Percentiles rank a stretch among this genome's conserved stretches.
phyloP scores from a whole-genome alignment of 92 coral and sea anemone genomes.

The Parazoanthus swiftii region DNA sequence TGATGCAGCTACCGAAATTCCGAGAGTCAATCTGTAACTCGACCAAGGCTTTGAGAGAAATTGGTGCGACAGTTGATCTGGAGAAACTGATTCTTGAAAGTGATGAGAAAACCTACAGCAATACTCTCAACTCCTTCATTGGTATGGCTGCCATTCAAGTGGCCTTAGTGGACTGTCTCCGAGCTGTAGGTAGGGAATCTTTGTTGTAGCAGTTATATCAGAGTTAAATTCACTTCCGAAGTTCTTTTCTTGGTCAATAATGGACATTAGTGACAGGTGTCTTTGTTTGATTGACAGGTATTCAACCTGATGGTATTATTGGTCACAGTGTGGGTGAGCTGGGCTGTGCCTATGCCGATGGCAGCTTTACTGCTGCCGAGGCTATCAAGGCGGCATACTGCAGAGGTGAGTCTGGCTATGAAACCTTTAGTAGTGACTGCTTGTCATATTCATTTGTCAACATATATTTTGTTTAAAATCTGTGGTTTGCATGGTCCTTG shows the following conservation, averaged over 20 bases:
- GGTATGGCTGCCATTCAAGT: constrained; percentile 84
- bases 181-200: constrained; percentile 55
- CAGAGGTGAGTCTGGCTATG: constrained; percentile 57
- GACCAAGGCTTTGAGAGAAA: constrained; percentile 58
- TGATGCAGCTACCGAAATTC: constrained; percentile 74
- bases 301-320: constrained; percentile 79
- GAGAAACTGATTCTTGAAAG: constrained; percentile 68
- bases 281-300: constrained; percentile 40
- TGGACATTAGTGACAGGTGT: not conserved
- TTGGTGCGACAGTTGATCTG: constrained; percentile 57
- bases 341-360: constrained; percentile 90
- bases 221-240: no score
- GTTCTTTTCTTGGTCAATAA: not conserved
- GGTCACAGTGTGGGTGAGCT: constrained; percentile 90
- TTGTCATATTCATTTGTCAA: not conserved
- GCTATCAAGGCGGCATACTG: constrained; percentile 84
- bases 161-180: constrained; percentile 76
- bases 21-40: constrained; percentile 60
- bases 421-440: not conserved
- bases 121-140: constrained; percentile 72
- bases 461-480: not conserved
- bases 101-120: constrained; percentile 60
- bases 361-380: constrained; percentile 78
- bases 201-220: not conserved
- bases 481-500: no score